phyloP scores from a whole-genome alignment of 2,888 invertebrate species.

The Oxystoma pomonae region DNA sequence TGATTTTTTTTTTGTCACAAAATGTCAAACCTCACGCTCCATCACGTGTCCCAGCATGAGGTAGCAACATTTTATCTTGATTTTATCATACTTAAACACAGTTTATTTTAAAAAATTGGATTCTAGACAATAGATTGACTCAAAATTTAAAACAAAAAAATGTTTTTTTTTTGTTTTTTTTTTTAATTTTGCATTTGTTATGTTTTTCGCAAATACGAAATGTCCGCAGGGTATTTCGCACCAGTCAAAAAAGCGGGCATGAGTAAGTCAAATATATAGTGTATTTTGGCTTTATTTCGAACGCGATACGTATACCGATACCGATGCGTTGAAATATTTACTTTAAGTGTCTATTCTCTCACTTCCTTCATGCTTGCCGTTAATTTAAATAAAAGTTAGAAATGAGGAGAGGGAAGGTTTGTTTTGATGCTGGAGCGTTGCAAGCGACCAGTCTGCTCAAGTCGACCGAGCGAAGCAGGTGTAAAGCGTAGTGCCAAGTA shows the following conservation, averaged over 20 bases:
- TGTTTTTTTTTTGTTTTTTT: background rate
- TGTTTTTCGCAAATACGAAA: constrained; percentile 1
- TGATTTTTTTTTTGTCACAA: background rate
- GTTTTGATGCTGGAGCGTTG: constrained; percentile 2
- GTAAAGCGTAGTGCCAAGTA: background rate
- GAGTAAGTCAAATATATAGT: no score
- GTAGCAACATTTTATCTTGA: background rate
- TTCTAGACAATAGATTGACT: background rate
- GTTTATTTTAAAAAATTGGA: background rate
- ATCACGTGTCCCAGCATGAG: constrained; percentile 3
- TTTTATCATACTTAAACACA: constrained; percentile 3
- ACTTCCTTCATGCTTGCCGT: background rate
- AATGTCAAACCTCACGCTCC: constrained; percentile 1
- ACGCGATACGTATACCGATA: no score
- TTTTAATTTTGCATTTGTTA: background rate
- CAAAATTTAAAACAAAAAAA: constrained; percentile 4
- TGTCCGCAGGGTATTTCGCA: background rate
- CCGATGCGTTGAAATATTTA: no score
- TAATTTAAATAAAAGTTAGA: constrained; percentile 1
- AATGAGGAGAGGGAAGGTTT: background rate
- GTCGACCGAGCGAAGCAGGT: constrained; percentile 2
- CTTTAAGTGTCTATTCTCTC: no score
- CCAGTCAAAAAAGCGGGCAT: no score
- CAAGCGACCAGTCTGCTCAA: constrained; percentile 1
- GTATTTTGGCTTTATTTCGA: no score